Conservation (phyloP, 2,113 vertebrate species). For the Xerus inauris region DNA sequence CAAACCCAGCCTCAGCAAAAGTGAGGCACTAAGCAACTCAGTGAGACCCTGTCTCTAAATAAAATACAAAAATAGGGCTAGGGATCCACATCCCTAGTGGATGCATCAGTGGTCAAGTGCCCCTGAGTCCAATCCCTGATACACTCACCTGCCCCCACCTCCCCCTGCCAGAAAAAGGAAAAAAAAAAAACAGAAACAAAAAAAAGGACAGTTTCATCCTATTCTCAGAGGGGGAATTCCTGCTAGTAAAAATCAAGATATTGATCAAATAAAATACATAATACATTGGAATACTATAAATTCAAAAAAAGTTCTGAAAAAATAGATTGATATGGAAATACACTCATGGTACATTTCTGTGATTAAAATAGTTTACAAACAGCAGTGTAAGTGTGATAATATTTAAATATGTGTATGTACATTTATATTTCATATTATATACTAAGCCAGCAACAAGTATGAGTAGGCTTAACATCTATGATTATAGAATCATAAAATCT, state of each 20-base stretch:
- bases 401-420: neutral
- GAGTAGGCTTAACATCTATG: neutral
- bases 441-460: neutral
- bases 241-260: conserved; percentile 19
- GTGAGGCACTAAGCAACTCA: too few species aligned
- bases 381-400: neutral
- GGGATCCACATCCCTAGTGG: too few species aligned
- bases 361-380: conserved; percentile 1
- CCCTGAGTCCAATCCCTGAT: too few species aligned
- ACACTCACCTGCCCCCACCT: too few species aligned
- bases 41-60: too few species aligned
- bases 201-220: too few species aligned
- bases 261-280: neutral
- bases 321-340: neutral
- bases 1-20: too few species aligned
- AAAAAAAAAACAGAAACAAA: too few species aligned
- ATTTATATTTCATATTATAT: neutral
- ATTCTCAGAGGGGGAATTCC: neutral
- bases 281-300: neutral
- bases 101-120: too few species aligned
- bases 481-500: neutral
- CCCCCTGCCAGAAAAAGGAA: too few species aligned
- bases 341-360: neutral
- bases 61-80: too few species aligned
- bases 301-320: neutral